phyloP scores from a whole-genome alignment of 2,888 invertebrate species.

The Chrysolina haemoptera region DNA sequence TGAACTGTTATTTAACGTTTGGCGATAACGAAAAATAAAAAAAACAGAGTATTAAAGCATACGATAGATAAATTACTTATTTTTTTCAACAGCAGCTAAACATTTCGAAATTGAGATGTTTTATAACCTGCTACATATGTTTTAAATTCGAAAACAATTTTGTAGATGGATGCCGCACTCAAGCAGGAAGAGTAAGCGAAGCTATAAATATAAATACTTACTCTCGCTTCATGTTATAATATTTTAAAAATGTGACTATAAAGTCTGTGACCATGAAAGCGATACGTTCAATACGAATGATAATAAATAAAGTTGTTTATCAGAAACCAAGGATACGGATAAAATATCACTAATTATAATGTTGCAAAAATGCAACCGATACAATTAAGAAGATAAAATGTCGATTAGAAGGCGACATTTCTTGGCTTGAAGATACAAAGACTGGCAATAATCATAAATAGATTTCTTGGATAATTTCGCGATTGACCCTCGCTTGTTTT shows the following conservation, averaged over 20 bases:
- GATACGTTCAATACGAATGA: conserved; percentile 1
- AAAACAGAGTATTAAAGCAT: background rate
- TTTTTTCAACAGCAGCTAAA: background rate
- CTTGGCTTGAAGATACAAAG: conserved; percentile 8
- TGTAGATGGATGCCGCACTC: background rate
- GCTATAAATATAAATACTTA: conserved; percentile 11
- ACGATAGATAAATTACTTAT: conserved; percentile 3
- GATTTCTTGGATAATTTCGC: conserved; percentile 13
- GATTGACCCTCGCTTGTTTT: conserved; percentile 14
- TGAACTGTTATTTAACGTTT: conserved; percentile 4
- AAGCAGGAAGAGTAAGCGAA: background rate
- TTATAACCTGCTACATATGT: conserved; percentile 9
- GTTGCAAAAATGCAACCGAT: conserved; percentile 9
- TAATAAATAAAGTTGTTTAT: conserved; percentile 13
- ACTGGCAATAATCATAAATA: conserved; percentile 10
- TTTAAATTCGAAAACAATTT: background rate
- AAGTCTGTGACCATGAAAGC: conserved; percentile 2
- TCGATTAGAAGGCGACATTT: conserved; percentile 6
- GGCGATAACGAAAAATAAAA: conserved; percentile 8
- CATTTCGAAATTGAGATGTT: conserved; percentile 1
- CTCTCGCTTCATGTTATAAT: background rate
- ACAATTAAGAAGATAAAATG: conserved; percentile 16
- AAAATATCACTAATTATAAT: conserved; percentile 16
- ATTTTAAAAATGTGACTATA: conserved; percentile 1
- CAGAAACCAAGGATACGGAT: conserved; percentile 7